Base-by-base conservation (phyloP, 2,797 vertebrate genomes). In the Acanthornis magna region DNA sequence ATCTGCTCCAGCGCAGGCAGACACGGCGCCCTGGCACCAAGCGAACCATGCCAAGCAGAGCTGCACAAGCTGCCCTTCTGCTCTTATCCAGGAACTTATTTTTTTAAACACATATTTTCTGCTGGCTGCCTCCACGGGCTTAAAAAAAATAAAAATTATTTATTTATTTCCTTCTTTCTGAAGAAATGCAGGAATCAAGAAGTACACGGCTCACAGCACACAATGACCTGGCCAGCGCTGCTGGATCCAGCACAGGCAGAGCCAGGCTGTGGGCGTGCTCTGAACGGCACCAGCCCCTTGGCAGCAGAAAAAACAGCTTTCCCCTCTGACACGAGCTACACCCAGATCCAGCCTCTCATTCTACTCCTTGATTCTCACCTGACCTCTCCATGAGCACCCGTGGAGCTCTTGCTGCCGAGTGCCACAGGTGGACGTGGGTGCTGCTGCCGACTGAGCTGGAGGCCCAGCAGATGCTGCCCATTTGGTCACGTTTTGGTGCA, bases 241-340 rank as follows among this genome's bases (percentile, higher is more conserved):
- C 74, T 68, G 89, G 75, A 77, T 62, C 27, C 25, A 7, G 83
- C 40, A 65, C 38, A 66, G 71, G n/a, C 30, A 20, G 88, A 78
- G 47, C 73, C 7, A 19, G 3, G 14, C 67, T 67, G 51, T 65
- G 82, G 36, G n/a, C 1, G 10, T 75, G 60, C 70, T 87, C 50
- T 47, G 89, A 70, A 47, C 20, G 27, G 63, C 12, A 68, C 75
- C 70, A 32, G 34, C 30, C 57, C 65, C 74, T 88, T 45, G 81
- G 87, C 92, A 96, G 74, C 53, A 80, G 54, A 38, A 89, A 54
- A 92, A 72, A 23, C 45, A 72, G 79, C 54, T 81, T 82, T 81
- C 83, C 11, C 25, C 26, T 68, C 54, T 58, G 58, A 63, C 58
- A 79, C 29, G 58, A 85, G 26, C 54, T 17, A 8, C 3, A 23